Base-by-base conservation (phyloP, 2,113 vertebrate genomes). In the Azemiops feae region DNA sequence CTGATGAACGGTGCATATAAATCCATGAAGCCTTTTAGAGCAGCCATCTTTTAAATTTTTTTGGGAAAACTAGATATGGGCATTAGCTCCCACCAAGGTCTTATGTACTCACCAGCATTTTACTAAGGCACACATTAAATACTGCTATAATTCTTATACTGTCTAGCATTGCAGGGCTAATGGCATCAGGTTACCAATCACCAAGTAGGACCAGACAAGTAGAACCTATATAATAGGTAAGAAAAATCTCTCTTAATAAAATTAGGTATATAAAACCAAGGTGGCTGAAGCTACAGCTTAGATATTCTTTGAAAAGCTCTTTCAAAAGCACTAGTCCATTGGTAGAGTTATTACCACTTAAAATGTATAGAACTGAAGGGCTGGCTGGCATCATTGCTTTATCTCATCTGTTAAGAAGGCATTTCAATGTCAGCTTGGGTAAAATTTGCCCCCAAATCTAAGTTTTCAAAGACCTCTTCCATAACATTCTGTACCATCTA, bases 191-290 rank as follows among this genome's bases (percentile, higher is more conserved):
- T 95, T 94, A 92, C 96, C 95, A 97, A 95, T 94, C 60, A 95
- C 92, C 93, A 95, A 97, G 95, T 96, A 96, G 95, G 52, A 85
- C 91, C 88, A 92, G 92, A 90, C 25, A 92, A 96, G 92, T 91
- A 93, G 85, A 93, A n/a, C 96, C 97, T 97, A 96, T 96, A 96
- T 94, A 96, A 97, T 95, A 98, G 97, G 97, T 95, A 94, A 94
- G 95, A 95, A 95, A 95, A 96, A 96, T 87, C 74, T 88, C 93
- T 95, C 96, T 97, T 94, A 94, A 95, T 95, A 97, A 96, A 97
- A 97, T 87, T 91, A 96, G 94, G 95, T 95, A 95, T 89, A 92
- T 93, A 95, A 96, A 95, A 96, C 95, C 96, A 92, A 89, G 88
- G 95, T 95, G 96, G 95, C 69, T 93, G 91, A 95, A 95, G 91